A percentile compares a stretch with the other conserved stretches of the same genome.
These are phyloP conservation scores for Myripristis murdjan DNA, from an alignment of 2,797 vertebrate species.

Conservation along the genomic window DNA sequence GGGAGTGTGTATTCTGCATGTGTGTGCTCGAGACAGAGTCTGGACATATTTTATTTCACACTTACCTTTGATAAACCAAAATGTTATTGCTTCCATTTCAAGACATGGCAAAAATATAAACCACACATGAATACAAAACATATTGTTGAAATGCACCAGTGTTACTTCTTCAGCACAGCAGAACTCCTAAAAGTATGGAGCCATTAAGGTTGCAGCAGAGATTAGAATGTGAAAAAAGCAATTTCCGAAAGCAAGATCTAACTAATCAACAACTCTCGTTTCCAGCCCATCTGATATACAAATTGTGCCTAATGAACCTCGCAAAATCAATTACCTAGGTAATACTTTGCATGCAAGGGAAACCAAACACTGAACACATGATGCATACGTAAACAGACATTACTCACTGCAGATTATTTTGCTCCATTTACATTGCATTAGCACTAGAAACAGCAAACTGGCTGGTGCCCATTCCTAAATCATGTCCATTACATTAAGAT, in stretches of 20 bases:
- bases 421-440: slow-evolving; percentile 86
- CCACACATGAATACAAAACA: slow-evolving; percentile 62
- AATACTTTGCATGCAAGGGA: slow-evolving; percentile 84
- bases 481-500: slow-evolving; percentile 82
- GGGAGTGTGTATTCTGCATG: neutral
- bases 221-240: slow-evolving; percentile 72
- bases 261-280: slow-evolving; percentile 87
- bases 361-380: slow-evolving; percentile 78
- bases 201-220: slow-evolving; percentile 62
- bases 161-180: slow-evolving; percentile 63
- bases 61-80: slow-evolving; percentile 35
- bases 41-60: neutral
- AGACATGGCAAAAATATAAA: slow-evolving; percentile 33
- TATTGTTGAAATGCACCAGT: slow-evolving; percentile 58
- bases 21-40: neutral
- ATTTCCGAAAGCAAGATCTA: slow-evolving; percentile 82
- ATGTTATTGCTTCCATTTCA: slow-evolving; percentile 34
- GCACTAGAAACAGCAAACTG: slow-evolving; percentile 68
- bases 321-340: slow-evolving; percentile 87
- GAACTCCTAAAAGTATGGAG: slow-evolving; percentile 47
- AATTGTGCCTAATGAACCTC: slow-evolving; percentile 87
- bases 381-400: slow-evolving; percentile 86
- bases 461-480: slow-evolving; percentile 79
- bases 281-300: slow-evolving; percentile 86
- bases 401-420: slow-evolving; percentile 83